Base-by-base conservation (phyloP, 2,888 invertebrate genomes). In the Volucella inflata region DNA sequence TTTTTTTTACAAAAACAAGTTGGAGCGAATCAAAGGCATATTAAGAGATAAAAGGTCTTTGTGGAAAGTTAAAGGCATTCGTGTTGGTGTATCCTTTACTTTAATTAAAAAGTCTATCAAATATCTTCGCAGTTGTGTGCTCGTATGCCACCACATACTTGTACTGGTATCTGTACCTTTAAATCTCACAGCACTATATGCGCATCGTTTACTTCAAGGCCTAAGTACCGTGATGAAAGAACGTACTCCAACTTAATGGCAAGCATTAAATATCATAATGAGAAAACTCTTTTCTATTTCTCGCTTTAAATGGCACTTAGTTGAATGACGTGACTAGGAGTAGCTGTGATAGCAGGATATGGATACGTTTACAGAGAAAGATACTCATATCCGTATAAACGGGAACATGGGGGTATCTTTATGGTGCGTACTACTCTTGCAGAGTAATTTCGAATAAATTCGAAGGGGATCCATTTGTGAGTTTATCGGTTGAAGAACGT, bases 221-320 rank as follows among this genome's bases (percentile, higher is more conserved):
- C 48, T 78, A 50, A 78, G 71, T 67, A 17, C 57, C 59, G 62
- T 79, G 64, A 74, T 74, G 74, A 79, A 75, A 75, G 64, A 79
- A 79, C 74, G 74, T 79, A 84, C 83, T 84, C 74, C 57, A 75
- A 53, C 74, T 64, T 75, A 84, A 84, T 79, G 70, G 46, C 68
- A 44, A 17, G 17, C 83, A 75, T 84, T 84, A 79, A 84, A 70
- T 53, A 57, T 51, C 70, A 84, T 79, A 79, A 79, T 79, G 74
- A 79, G 74, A 51, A 59, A 81, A 76, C 65, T 75, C 74, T 81
- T 75, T 84, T 65, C 70, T 75, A 59, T 59, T 74, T 59, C 74
- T 53, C 74, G 64, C 78, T 79, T 74, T 83, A 79, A 79, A 83
- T 83, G 77, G 53, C 64, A 79, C 68, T 84, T 84, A 75, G 38